Percentiles rank a stretch among this genome's conserved stretches.
These are phyloP conservation scores for Bombylius discolor DNA, from an alignment of 2,888 invertebrate genomes.

Conservation along the genomic window DNA sequence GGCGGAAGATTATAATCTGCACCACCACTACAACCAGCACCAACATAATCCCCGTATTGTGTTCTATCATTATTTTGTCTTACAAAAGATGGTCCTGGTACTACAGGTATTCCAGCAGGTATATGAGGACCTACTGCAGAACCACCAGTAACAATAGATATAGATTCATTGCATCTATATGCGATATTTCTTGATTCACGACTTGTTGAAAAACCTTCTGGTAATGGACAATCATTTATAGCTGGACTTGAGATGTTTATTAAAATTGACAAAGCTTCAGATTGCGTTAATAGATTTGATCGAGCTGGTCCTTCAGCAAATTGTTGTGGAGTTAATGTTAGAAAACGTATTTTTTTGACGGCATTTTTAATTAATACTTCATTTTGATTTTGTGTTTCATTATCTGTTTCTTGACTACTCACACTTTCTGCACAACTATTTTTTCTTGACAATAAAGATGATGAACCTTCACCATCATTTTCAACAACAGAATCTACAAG, in stretches of 20 bases:
- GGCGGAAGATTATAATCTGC: neutral
- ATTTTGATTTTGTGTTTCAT: constrained; percentile 26
- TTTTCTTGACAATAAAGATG: constrained; percentile 4
- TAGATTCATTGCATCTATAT: neutral
- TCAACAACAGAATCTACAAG: constrained; percentile 19
- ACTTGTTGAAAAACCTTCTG: constrained; percentile 54
- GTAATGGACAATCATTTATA: constrained; percentile 55
- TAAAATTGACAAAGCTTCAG: constrained; percentile 66
- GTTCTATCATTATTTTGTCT: neutral
- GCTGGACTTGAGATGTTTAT: constrained; percentile 68
- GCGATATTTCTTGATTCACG: constrained; percentile 20
- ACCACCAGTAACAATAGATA: neutral
- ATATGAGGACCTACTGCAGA: neutral
- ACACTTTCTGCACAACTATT: constrained; percentile 1
- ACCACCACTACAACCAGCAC: neutral
- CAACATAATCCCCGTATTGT: neutral
- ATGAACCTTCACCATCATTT: constrained; percentile 11
- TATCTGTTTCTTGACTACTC: constrained; percentile 20
- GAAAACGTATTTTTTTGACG: constrained; percentile 63
- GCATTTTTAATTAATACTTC: constrained; percentile 45
- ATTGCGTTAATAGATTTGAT: constrained; percentile 57
- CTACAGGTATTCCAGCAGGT: too few relatives aligned
- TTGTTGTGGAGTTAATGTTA: constrained; percentile 65
- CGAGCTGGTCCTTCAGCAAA: constrained; percentile 72
- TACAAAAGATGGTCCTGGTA: neutral